Percentiles rank a stretch among this genome's conserved stretches.
Evolutionary conservation across 2,888 invertebrate species (phyloP).

Genomic region (Thyatira batis): DNA sequence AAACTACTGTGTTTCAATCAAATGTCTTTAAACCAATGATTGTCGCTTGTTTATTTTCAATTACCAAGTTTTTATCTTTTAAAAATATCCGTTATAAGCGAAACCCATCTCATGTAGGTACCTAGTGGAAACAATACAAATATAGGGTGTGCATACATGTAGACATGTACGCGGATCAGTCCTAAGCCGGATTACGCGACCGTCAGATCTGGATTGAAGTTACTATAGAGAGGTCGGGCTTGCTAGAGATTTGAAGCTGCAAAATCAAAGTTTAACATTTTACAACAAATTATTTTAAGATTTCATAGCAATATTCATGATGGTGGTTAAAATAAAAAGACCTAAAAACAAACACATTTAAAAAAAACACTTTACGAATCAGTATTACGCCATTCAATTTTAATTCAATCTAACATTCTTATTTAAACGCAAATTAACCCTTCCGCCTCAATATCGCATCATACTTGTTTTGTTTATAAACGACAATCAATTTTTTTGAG

Average conservation of each 20-base stretch:
- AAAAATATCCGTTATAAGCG: not conserved
- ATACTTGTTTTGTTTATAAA: no score
- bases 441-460: not conserved
- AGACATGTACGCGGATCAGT: slow-evolving; percentile 54
- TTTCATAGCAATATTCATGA: not conserved
- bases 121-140: slow-evolving; percentile 38
- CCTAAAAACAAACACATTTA: no score
- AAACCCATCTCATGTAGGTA: slow-evolving; percentile 19
- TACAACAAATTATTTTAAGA: not conserved
- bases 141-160: slow-evolving; percentile 40
- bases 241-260: slow-evolving; percentile 55
- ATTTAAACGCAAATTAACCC: no score
- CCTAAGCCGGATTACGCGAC: slow-evolving; percentile 77
- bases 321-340: no score
- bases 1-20: no score
- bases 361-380: not conserved
- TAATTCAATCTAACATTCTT: no score
- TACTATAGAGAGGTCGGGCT: slow-evolving; percentile 55
- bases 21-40: no score
- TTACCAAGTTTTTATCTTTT: not conserved
- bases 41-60: not conserved
- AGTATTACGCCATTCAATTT: no score
- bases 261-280: not conserved
- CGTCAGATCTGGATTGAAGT: slow-evolving; percentile 62
- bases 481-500: no score